phyloP scores from a whole-genome alignment of 2,797 vertebrate species.

The Hippocampus kuda region DNA sequence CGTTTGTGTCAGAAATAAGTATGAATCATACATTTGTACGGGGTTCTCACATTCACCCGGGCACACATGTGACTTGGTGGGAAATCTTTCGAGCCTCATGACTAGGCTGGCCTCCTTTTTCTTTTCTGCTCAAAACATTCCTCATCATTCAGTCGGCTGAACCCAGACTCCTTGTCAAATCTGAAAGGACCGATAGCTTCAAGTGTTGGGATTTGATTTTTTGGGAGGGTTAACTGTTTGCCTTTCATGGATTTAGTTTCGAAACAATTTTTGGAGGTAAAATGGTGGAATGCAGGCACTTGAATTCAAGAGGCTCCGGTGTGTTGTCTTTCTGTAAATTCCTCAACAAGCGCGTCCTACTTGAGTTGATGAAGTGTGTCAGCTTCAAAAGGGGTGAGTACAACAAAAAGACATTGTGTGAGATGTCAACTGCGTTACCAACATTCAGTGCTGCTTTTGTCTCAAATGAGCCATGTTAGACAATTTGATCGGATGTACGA shows the following conservation, averaged over 20 bases:
- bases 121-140: slow-evolving; percentile 14
- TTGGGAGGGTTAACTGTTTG: background rate
- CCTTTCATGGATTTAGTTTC: slow-evolving; percentile 3
- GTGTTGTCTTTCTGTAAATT: slow-evolving; percentile 66
- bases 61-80: slow-evolving; percentile 42
- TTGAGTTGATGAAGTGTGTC: slow-evolving; percentile 76
- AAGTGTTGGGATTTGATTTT: background rate
- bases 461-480: background rate
- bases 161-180: background rate
- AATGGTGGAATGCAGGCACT: slow-evolving; percentile 70
- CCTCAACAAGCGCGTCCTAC: slow-evolving; percentile 72
- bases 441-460: background rate
- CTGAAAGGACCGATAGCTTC: background rate
- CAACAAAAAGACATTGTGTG: background rate
- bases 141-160: slow-evolving; percentile 7
- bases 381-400: slow-evolving; percentile 77
- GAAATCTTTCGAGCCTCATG: slow-evolving; percentile 55
- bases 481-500: background rate
- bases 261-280: slow-evolving; percentile 8
- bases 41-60: slow-evolving; percentile 18
- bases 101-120: slow-evolving; percentile 48
- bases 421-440: background rate
- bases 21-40: background rate
- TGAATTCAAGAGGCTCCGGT: slow-evolving; percentile 61
- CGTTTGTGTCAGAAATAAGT: background rate